Percentiles rank a stretch among this genome's conserved stretches.
These are phyloP conservation scores for Miltochrista miniata DNA, from an alignment of 2,888 invertebrate species.

Conservation along the genomic window DNA sequence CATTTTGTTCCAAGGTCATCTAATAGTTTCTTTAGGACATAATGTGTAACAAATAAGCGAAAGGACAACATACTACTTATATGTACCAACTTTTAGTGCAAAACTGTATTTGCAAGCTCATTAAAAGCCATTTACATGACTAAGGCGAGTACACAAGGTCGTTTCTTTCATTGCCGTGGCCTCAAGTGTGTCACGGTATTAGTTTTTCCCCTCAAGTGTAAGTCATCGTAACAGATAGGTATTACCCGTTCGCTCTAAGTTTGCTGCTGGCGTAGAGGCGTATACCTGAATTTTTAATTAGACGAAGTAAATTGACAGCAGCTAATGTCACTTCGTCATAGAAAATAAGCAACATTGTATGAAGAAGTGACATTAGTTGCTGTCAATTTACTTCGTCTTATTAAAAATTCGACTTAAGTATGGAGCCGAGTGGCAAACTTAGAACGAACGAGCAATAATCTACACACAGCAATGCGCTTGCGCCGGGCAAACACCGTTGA, in stretches of 20 bases:
- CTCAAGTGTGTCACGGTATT: constrained; percentile 25
- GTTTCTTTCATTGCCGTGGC: constrained; percentile 40
- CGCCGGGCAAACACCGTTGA: constrained; percentile 13
- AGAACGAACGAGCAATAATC: too few relatives aligned
- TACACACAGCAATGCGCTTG: constrained; percentile 12
- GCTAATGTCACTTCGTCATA: too few relatives aligned
- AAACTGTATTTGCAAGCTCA: constrained; percentile 13
- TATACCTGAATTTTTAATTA: too few relatives aligned
- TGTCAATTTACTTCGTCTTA: too few relatives aligned
- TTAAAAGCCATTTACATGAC: constrained; percentile 35
- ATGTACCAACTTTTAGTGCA: neutral
- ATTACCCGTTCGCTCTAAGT: too few relatives aligned
- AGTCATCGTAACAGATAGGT: constrained; percentile 18
- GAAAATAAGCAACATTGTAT: too few relatives aligned
- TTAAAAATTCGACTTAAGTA: too few relatives aligned
- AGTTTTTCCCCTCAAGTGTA: constrained; percentile 31
- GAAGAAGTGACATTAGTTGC: too few relatives aligned
- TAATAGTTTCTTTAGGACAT: neutral
- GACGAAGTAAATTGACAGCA: too few relatives aligned
- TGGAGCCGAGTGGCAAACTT: too few relatives aligned
- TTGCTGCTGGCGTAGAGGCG: too few relatives aligned
- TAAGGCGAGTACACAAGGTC: constrained; percentile 43
- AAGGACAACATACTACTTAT: neutral
- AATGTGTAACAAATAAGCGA: neutral
- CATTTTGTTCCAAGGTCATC: too few relatives aligned